Evolutionary conservation across 2,113 vertebrate genomes (phyloP).

Genomic region (Cephalopterus ornatus): DNA sequence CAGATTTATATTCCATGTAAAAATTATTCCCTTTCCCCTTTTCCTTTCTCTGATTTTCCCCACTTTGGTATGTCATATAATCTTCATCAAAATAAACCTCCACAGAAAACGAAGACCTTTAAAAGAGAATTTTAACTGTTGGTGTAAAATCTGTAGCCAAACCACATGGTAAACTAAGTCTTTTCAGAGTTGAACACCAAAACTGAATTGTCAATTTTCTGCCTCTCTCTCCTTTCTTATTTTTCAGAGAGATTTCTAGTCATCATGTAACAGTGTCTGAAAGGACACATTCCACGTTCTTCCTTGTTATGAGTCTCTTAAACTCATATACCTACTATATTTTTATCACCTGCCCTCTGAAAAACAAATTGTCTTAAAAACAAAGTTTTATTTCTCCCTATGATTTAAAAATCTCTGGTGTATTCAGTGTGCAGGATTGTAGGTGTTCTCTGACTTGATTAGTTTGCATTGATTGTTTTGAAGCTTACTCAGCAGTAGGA

Average conservation of each 20-base stretch:
- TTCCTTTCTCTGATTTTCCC: neutral
- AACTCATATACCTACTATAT: neutral
- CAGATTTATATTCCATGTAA: neutral
- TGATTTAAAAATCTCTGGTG: neutral
- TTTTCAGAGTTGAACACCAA: neutral
- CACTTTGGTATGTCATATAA: neutral
- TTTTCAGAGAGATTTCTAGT: neutral
- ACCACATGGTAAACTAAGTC: neutral
- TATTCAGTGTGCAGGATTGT: neutral
- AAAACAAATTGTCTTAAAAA: neutral
- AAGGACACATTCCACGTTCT: neutral
- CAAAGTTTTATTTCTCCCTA: neutral
- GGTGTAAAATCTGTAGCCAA: neutral
- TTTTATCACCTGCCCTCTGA: neutral
- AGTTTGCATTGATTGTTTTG: neutral
- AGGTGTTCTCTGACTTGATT: neutral
- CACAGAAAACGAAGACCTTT: neutral
- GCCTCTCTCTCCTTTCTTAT: neutral
- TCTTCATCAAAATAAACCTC: neutral
- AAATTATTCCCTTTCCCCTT: neutral
- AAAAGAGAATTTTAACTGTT: neutral
- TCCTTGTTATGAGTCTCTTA: neutral
- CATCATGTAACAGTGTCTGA: neutral
- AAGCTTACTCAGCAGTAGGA: neutral
- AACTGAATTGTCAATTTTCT: neutral